Evolutionary conservation across 2,797 vertebrate genomes (phyloP).

Genomic region (Megaceryle alcyon): DNA sequence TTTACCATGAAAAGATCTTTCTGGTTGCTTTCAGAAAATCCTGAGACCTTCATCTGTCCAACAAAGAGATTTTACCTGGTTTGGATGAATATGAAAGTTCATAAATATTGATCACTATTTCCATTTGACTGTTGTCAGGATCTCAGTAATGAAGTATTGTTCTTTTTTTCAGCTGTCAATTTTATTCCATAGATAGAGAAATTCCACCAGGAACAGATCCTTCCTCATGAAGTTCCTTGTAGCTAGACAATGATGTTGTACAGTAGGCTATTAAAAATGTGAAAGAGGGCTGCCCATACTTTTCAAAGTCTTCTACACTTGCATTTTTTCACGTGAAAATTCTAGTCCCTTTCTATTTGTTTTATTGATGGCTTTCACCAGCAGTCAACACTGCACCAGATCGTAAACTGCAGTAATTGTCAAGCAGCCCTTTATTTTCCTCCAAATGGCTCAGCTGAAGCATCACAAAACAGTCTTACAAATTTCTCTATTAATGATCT

Average conservation of each 20-base stretch:
- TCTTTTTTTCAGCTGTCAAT: conserved; percentile 5
- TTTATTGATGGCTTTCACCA: background rate
- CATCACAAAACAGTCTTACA: background rate
- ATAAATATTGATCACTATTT: background rate
- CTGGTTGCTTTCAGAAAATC: conserved; percentile 1
- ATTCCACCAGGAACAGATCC: background rate
- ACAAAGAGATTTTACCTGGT: background rate
- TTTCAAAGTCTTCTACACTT: background rate
- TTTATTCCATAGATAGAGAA: background rate
- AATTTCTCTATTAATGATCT: background rate
- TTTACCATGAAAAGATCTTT: background rate
- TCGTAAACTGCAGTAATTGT: background rate
- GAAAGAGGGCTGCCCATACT: background rate
- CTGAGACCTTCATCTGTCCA: background rate
- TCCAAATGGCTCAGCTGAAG: conserved; percentile 43
- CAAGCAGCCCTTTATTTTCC: conserved; percentile 19
- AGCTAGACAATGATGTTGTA: background rate
- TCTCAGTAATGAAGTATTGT: background rate
- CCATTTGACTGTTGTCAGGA: background rate
- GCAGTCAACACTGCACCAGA: background rate
- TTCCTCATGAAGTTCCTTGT: background rate
- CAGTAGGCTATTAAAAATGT: background rate
- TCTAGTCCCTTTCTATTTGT: background rate
- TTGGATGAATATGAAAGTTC: background rate
- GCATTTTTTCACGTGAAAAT: background rate